Evolutionary conservation across 2,888 invertebrate species (phyloP).

Genomic region (Molorchus minor): DNA sequence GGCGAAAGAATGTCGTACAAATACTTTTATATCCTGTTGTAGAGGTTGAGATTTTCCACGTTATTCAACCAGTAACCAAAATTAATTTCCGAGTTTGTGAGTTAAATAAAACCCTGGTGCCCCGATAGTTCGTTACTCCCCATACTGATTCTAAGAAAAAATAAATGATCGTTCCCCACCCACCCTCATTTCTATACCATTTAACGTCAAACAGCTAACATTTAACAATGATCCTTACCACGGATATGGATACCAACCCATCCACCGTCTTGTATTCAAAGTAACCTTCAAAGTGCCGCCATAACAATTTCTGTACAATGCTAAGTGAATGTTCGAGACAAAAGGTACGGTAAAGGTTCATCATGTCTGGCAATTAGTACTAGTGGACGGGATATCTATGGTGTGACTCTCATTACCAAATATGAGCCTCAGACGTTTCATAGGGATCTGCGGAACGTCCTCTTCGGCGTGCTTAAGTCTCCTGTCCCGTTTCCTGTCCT

Average conservation of each 20-base stretch:
- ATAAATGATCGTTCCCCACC: too few species aligned
- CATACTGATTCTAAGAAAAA: too few species aligned
- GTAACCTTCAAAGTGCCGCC: conserved; percentile 4
- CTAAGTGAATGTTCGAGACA: conserved; percentile 18
- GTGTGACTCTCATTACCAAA: conserved; percentile 90
- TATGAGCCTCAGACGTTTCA: conserved; percentile 86
- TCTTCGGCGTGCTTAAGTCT: conserved; percentile 54
- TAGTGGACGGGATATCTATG: conserved; percentile 85
- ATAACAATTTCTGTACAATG: conserved; percentile 19
- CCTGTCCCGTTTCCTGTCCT: conserved; percentile 61
- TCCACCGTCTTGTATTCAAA: not conserved
- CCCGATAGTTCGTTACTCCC: too few species aligned
- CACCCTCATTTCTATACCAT: not conserved
- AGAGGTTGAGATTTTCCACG: too few species aligned
- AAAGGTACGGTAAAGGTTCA: conserved; percentile 20
- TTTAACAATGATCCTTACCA: conserved; percentile 1
- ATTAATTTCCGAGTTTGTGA: too few species aligned
- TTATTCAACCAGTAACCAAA: too few species aligned
- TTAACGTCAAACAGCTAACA: conserved; percentile 11
- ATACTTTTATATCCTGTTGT: too few species aligned
- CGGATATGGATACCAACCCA: not conserved
- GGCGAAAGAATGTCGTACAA: too few species aligned
- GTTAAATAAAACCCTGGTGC: too few species aligned
- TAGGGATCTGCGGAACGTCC: conserved; percentile 70
- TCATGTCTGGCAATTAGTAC: conserved; percentile 50